A percentile compares a stretch with the other conserved stretches of the same genome.
Conservation (phyloP, 1,140 invertebrate species). For the Phymastichus coffea region DNA sequence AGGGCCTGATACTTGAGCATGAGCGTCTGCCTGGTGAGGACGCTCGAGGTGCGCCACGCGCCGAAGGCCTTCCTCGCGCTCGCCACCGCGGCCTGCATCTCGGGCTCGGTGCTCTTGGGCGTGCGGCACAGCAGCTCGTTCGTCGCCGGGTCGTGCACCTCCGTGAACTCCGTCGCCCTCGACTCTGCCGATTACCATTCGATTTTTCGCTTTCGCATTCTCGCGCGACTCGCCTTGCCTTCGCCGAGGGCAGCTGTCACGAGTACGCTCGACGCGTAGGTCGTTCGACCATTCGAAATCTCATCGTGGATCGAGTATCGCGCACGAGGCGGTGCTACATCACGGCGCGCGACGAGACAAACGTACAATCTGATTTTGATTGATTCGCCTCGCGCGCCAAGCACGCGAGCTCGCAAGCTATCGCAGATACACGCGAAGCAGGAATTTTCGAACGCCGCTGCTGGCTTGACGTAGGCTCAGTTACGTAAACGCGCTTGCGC, state of each 20-base stretch:
- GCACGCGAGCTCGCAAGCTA: no score
- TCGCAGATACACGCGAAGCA: no score
- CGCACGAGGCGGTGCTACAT: no score
- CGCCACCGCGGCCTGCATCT: conserved; percentile 90
- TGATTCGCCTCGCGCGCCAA: no score
- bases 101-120: conserved; percentile 84
- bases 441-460: no score
- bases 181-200: conserved; percentile 67
- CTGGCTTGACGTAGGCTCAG: no score
- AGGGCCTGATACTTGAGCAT: conserved; percentile 91
- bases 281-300: background rate
- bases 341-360: no score
- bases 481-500: no score
- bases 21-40: conserved; percentile 90
- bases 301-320: background rate
- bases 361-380: no score
- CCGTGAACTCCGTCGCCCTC: conserved; percentile 88
- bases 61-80: conserved; percentile 82
- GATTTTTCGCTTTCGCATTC: background rate
- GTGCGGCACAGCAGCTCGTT: conserved; percentile 82
- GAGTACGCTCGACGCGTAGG: background rate
- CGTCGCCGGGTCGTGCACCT: conserved; percentile 91
- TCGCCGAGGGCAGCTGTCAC: background rate
- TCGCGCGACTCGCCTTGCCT: no score
- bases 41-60: conserved; percentile 89